Conservation (phyloP, 2,888 invertebrate genomes). For the Parasteatoda lunata region DNA sequence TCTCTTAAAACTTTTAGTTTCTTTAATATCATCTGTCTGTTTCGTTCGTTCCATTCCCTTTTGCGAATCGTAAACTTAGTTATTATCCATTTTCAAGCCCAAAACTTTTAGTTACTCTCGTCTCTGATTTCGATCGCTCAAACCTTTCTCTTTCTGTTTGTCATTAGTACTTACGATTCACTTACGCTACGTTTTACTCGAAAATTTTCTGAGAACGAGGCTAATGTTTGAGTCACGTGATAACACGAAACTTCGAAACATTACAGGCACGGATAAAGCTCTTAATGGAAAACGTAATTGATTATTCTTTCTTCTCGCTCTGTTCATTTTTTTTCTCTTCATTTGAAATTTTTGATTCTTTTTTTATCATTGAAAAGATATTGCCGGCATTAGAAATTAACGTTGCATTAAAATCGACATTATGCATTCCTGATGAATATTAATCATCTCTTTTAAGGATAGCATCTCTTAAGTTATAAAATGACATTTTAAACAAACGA, state of each 20-base stretch:
- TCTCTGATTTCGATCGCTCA: conserved; percentile 50
- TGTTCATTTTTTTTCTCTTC: background rate
- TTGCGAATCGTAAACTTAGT: conserved; percentile 64
- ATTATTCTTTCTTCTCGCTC: conserved; percentile 49
- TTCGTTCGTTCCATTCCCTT: conserved; percentile 9
- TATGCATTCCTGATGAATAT: conserved; percentile 64
- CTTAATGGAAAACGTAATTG: conserved; percentile 68
- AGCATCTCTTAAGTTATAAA: conserved; percentile 58
- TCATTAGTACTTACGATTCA: conserved; percentile 68
- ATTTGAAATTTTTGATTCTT: conserved; percentile 13
- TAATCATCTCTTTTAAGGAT: conserved; percentile 59
- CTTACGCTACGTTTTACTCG: conserved; percentile 53
- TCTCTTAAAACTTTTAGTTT: conserved; percentile 66
- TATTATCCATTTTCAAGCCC: conserved; percentile 62
- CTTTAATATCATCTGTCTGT: conserved; percentile 51
- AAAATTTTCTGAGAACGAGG: conserved; percentile 54
- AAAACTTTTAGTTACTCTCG: conserved; percentile 54
- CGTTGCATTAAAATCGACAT: conserved; percentile 65
- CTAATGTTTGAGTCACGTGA: conserved; percentile 64
- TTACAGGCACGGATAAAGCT: conserved; percentile 33
- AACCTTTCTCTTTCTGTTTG: conserved; percentile 51
- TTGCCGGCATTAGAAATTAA: conserved; percentile 57
- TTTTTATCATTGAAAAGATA: conserved; percentile 6
- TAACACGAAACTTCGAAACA: conserved; percentile 12
- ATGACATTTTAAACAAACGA: conserved; percentile 65